Percentiles rank a stretch among this genome's conserved stretches.
Conservation (phyloP, 2,888 invertebrate species). For the Ennomos quercinarius region DNA sequence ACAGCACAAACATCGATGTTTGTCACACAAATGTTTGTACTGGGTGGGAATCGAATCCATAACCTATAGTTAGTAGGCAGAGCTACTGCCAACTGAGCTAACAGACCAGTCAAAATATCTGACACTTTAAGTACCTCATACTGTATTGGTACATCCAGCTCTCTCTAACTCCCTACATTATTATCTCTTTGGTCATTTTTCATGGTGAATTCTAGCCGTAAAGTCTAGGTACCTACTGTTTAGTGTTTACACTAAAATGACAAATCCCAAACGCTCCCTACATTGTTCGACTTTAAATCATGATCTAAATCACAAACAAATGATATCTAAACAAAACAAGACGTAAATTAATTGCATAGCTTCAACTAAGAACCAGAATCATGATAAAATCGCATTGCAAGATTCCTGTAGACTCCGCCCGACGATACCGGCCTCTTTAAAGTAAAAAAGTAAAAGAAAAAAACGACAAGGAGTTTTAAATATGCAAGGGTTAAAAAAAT, state of each 20-base stretch:
- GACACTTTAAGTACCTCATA: too few relatives aligned
- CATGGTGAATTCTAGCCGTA: too few relatives aligned
- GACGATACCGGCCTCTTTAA: constrained; percentile 23
- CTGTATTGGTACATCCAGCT: too few relatives aligned
- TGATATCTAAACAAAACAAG: constrained; percentile 45
- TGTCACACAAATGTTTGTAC: too few relatives aligned
- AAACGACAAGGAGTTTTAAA: constrained; percentile 29
- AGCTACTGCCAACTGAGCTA: too few relatives aligned
- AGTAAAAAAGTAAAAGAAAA: constrained; percentile 9
- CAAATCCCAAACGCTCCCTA: constrained; percentile 14
- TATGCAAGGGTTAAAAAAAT: constrained; percentile 65
- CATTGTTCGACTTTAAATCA: constrained; percentile 27
- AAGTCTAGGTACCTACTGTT: too few relatives aligned
- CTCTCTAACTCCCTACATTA: too few relatives aligned
- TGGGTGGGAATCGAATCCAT: too few relatives aligned
- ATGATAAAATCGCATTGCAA: constrained; percentile 43
- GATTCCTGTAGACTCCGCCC: constrained; percentile 36
- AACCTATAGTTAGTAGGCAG: too few relatives aligned
- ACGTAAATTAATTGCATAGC: constrained; percentile 43
- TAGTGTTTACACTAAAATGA: constrained; percentile 1
- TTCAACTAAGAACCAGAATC: constrained; percentile 40
- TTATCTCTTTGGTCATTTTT: too few relatives aligned
- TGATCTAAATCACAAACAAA: constrained; percentile 38
- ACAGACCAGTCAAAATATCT: too few relatives aligned
- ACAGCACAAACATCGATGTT: too few relatives aligned